Conservation (phyloP, 2,113 vertebrate species). For the Tenebrosternarchus preto region DNA sequence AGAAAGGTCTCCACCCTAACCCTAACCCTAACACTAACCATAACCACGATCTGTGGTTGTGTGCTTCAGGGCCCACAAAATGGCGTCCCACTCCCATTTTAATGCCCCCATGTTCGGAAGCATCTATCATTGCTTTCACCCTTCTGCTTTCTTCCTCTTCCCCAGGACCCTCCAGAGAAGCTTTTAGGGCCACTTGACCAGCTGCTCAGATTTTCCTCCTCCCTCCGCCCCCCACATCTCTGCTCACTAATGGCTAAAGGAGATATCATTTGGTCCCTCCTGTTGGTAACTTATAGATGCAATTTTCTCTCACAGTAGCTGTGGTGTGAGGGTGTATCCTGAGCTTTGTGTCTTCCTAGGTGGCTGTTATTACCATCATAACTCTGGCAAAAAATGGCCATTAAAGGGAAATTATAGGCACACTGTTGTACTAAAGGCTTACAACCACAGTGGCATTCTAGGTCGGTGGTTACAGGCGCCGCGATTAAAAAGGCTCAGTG, state of each 20-base stretch:
- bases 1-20: neutral
- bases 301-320: constrained; percentile 45
- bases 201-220: constrained; percentile 48
- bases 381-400: constrained; percentile 41
- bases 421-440: constrained; percentile 37
- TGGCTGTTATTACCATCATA: constrained; percentile 45
- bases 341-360: constrained; percentile 28
- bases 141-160: neutral
- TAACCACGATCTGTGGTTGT: neutral
- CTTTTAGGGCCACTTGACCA: constrained; percentile 54
- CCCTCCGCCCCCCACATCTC: constrained; percentile 24
- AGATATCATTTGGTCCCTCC: constrained; percentile 43
- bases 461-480: constrained; percentile 38
- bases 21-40: too few relatives aligned
- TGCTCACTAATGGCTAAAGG: constrained; percentile 32
- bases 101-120: constrained; percentile 39
- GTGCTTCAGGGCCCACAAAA: neutral
- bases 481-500: constrained; percentile 40
- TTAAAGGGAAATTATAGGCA: constrained; percentile 46
- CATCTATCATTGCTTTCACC: constrained; percentile 39
- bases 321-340: constrained; percentile 15
- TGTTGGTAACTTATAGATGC: constrained; percentile 47
- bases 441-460: constrained; percentile 21
- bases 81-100: constrained; percentile 14
- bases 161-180: constrained; percentile 19